A percentile compares a stretch with the other conserved stretches of the same genome.
These are phyloP conservation scores for Tachina fera DNA, from an alignment of 2,888 invertebrate genomes.

Conservation along the genomic window DNA sequence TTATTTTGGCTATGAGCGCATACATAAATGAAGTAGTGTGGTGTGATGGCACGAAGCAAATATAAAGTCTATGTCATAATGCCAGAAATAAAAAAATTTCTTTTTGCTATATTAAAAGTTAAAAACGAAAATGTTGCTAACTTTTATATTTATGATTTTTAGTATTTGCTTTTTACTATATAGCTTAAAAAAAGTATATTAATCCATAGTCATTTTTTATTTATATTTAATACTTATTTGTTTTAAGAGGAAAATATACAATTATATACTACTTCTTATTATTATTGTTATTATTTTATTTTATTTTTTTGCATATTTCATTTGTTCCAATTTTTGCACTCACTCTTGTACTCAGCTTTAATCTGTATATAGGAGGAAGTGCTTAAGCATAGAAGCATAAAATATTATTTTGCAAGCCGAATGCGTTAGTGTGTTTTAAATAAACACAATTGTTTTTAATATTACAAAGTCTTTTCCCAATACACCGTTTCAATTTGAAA, in stretches of 20 bases:
- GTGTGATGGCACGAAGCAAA: conserved; percentile 8
- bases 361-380: background rate
- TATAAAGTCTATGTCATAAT: conserved; percentile 33
- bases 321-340: conserved; percentile 35
- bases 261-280: conserved; percentile 11
- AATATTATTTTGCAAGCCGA: conserved; percentile 8
- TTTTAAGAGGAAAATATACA: conserved; percentile 54
- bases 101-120: conserved; percentile 54
- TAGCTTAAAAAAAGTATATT: conserved; percentile 14
- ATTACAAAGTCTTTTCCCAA: conserved; percentile 11
- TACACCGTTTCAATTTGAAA: conserved; percentile 10
- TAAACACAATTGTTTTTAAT: conserved; percentile 14
- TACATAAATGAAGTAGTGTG: conserved; percentile 18
- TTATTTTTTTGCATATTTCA: conserved; percentile 6
- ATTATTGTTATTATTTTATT: background rate
- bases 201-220: conserved; percentile 44
- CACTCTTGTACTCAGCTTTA: background rate
- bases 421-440: background rate
- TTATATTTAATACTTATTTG: conserved; percentile 62
- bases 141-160: conserved; percentile 15
- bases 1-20: conserved; percentile 1
- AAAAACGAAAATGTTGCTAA: conserved; percentile 49
- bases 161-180: conserved; percentile 10
- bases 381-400: background rate
- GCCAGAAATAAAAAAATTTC: conserved; percentile 59